Evolutionary conservation across 1,140 invertebrate species (phyloP).

Genomic region (Piezodorus guildinii): DNA sequence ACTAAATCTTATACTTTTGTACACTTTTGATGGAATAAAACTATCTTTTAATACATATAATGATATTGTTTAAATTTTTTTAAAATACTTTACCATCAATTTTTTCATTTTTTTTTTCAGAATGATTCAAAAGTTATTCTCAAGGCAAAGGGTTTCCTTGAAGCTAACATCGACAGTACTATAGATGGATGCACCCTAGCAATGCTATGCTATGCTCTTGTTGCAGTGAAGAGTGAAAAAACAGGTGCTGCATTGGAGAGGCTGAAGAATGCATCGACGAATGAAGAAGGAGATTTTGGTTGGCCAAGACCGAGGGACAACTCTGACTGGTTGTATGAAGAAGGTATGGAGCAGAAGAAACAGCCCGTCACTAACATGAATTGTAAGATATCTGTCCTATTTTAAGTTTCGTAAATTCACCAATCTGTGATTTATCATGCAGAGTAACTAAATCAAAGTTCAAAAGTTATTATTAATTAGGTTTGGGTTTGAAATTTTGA

Average conservation of each 20-base stretch:
- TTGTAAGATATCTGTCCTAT: neutral
- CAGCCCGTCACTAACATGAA: constrained; percentile 33
- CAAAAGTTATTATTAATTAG: neutral
- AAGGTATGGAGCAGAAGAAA: constrained; percentile 38
- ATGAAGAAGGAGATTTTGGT: constrained; percentile 50
- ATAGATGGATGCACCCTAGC: constrained; percentile 43
- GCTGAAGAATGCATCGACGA: constrained; percentile 44
- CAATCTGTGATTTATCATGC: neutral
- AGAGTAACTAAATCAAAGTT: neutral
- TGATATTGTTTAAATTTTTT: no score
- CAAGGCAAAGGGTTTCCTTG: constrained; percentile 42
- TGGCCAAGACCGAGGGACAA: constrained; percentile 37
- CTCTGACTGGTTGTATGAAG: constrained; percentile 29
- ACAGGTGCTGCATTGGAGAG: constrained; percentile 41
- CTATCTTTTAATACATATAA: no score
- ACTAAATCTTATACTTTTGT: no score
- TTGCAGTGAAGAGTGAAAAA: constrained; percentile 42
- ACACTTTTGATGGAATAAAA: no score
- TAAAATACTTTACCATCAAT: no score
- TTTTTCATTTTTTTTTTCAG: constrained; percentile 32
- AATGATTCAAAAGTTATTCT: constrained; percentile 37
- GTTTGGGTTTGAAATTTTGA: no score
- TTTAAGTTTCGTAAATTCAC: neutral
- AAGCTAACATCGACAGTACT: constrained; percentile 37
- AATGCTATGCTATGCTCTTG: constrained; percentile 42